Percentiles rank a stretch among this genome's conserved stretches.
phyloP scores from a whole-genome alignment of 2,113 vertebrate genomes.

The Phyllostomus hastatus region DNA sequence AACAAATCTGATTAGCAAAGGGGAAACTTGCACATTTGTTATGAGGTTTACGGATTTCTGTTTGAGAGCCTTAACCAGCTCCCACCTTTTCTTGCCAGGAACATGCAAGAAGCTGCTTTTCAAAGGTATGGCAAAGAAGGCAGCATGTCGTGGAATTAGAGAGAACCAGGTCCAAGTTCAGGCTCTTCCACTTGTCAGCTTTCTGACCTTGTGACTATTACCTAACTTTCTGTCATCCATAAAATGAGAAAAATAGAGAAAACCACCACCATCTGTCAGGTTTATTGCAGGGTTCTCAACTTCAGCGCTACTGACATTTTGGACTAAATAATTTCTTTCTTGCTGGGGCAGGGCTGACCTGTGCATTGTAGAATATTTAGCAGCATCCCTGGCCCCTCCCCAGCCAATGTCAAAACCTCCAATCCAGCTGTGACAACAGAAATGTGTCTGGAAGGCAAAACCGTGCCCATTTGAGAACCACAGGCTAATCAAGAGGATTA shows the following conservation, averaged over 20 bases:
- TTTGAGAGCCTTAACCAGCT: fast-evolving
- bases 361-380: background rate
- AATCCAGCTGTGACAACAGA: background rate
- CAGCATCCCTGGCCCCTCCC: background rate
- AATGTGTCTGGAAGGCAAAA: background rate
- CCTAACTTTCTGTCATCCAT: background rate
- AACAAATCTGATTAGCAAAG: background rate
- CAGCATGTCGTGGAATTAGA: fast-evolving
- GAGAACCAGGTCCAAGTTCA: too few relatives aligned
- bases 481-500: background rate
- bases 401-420: too few relatives aligned
- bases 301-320: background rate
- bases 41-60: background rate
- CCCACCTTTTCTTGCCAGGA: background rate
- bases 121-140: background rate
- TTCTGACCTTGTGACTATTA: background rate
- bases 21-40: background rate
- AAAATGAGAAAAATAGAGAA: background rate
- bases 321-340: background rate
- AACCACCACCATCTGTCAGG: background rate
- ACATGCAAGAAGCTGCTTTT: background rate
- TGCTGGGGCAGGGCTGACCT: background rate
- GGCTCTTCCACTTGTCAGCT: background rate
- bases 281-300: background rate
- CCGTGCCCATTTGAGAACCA: background rate